Evolutionary conservation across 2,888 invertebrate genomes (phyloP).

Genomic region (Halictus ligatus): DNA sequence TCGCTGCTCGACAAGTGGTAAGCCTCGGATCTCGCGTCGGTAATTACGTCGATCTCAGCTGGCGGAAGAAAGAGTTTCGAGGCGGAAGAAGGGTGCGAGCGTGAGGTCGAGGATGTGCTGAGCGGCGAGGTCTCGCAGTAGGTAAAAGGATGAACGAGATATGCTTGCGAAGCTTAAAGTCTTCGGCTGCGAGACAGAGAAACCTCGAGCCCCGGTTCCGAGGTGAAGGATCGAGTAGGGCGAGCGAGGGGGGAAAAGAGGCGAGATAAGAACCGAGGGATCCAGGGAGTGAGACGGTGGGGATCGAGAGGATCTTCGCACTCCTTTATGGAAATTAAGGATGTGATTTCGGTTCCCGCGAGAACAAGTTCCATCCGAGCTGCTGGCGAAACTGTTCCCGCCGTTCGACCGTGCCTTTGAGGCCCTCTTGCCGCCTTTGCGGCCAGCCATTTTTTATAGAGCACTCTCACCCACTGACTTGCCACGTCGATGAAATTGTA

Average conservation of each 20-base stretch:
- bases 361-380: slow-evolving; percentile 55
- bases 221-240: not conserved
- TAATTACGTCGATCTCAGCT: slow-evolving; percentile 46
- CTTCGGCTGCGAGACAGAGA: slow-evolving; percentile 52
- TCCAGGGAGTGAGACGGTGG: slow-evolving; percentile 32
- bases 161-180: slow-evolving; percentile 78
- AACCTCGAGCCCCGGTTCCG: not conserved
- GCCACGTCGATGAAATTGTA: slow-evolving; percentile 47
- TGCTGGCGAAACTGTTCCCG: slow-evolving; percentile 19
- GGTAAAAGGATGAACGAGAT: slow-evolving; percentile 71
- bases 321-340: slow-evolving; percentile 78
- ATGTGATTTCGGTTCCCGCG: slow-evolving; percentile 74
- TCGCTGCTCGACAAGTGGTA: not conserved
- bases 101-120: slow-evolving; percentile 58
- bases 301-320: slow-evolving; percentile 34
- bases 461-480: slow-evolving; percentile 19
- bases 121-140: slow-evolving; percentile 59
- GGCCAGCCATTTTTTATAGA: slow-evolving; percentile 54
- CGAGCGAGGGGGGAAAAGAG: too few relatives aligned
- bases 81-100: slow-evolving; percentile 10
- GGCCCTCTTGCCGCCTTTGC: slow-evolving; percentile 35
- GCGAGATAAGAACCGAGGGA: not conserved
- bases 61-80: slow-evolving; percentile 18
- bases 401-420: slow-evolving; percentile 35
- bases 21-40: slow-evolving; percentile 11